phyloP scores from a whole-genome alignment of 2,888 invertebrate species.

The Cetonia aurata region DNA sequence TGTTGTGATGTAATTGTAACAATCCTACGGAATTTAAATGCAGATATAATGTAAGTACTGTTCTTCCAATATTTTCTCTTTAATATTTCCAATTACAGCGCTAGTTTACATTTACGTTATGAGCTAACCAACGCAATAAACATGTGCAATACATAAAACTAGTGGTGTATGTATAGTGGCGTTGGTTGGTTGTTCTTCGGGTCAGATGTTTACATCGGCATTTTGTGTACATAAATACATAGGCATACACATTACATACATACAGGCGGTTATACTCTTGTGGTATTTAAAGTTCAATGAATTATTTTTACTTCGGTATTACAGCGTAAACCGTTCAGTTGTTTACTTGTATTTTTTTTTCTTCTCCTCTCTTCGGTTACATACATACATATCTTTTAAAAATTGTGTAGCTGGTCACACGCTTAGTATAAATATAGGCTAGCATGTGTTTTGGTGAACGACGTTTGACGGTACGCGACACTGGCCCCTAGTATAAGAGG shows the following conservation, averaged over 20 bases:
- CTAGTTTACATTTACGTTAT: neutral
- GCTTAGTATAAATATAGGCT: slow-evolving; percentile 59
- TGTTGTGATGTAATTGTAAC: too few relatives aligned
- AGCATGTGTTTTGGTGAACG: slow-evolving; percentile 55
- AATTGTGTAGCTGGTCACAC: slow-evolving; percentile 58
- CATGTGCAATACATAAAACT: slow-evolving; percentile 25
- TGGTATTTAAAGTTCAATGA: slow-evolving; percentile 41
- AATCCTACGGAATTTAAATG: too few relatives aligned
- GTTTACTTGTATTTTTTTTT: slow-evolving; percentile 57
- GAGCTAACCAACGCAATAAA: slow-evolving; percentile 1
- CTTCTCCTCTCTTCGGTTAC: slow-evolving; percentile 27
- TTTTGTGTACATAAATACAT: slow-evolving; percentile 9
- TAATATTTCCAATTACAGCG: too few relatives aligned
- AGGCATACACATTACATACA: slow-evolving; percentile 7
- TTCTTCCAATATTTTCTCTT: too few relatives aligned
- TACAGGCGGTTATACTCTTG: slow-evolving; percentile 19
- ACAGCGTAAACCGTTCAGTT: slow-evolving; percentile 47
- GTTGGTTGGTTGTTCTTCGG: slow-evolving; percentile 23
- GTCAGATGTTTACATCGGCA: slow-evolving; percentile 29
- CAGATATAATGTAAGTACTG: too few relatives aligned
- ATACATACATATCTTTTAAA: slow-evolving; percentile 52
- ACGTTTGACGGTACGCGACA: slow-evolving; percentile 36
- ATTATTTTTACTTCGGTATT: slow-evolving; percentile 42
- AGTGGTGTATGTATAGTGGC: neutral
- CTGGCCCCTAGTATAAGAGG: slow-evolving; percentile 47